Base-by-base conservation (phyloP, 2,113 vertebrate species). In the Thalassarche chlororhynchos region DNA sequence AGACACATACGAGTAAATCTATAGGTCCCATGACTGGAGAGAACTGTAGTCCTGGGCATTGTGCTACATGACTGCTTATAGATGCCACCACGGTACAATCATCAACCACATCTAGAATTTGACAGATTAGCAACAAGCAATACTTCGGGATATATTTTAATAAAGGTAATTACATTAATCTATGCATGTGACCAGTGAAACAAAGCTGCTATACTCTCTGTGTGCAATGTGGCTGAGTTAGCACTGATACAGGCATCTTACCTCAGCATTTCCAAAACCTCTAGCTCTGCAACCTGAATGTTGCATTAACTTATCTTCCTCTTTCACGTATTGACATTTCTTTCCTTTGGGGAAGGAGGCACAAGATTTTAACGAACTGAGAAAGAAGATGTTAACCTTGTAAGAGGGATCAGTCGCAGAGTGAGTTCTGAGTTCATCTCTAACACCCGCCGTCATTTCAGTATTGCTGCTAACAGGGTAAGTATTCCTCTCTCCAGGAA, bases 201-300 rank as follows among this genome's bases (percentile, higher is more conserved):
- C 31, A 34, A 75, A 38, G 40, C 75, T 64, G 86, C 75, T 85
- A 21, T 14, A 8, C 47, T 29, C 34, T 9, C 57, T 51, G 65
- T 25, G 72, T 68, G 60, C 40, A 18, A 29, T 36, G 78, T 51
- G 90, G 92, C 92, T 93, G 95, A 90, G 85, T 54, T 94, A 81
- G 92, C 88, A 47, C 23, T 1, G 10, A 42, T 17, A 44, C 17
- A 74, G 90, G 76, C 76, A 58, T n/a, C 95, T 89, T 86, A 89
- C 55, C 60, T 90, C 92, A 90, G 95, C 88, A 70, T 24, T 85
- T 90, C 95, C 93, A 65, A 94, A 91, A 93, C 84, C 79, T 90
- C 58, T 49, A 75, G 85, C 90, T 92, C 88, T 86, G 90, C 90
- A 94, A 78, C 82, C 83, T 81, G 82, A 58, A 62, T 32, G 70